Percentiles rank a stretch among this genome's conserved stretches.
Evolutionary conservation across 2,888 invertebrate genomes (phyloP).

Genomic region (Leptinotarsa peninsularis): DNA sequence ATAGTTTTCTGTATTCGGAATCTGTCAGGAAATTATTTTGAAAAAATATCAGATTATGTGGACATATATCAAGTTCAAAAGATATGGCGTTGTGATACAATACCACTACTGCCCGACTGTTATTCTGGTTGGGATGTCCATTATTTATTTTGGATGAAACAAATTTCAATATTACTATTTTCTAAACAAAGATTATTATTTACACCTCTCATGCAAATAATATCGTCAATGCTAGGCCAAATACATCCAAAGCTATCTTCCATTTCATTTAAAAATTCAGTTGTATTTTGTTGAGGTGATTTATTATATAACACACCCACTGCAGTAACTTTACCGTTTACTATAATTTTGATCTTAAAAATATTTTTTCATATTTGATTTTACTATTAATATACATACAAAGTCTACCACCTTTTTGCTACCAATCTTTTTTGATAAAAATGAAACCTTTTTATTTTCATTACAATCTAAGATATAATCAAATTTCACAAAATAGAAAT

Average conservation of each 20-base stretch:
- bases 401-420: neutral
- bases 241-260: neutral
- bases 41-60: too few species aligned
- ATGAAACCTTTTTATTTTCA: neutral
- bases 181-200: constrained; percentile 1
- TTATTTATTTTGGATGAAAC: neutral
- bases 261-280: neutral
- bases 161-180: neutral
- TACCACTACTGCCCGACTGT: neutral
- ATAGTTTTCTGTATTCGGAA: too few species aligned
- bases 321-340: neutral
- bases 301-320: neutral
- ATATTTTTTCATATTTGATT: neutral
- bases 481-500: neutral
- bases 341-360: too few species aligned
- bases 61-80: too few species aligned
- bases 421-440: neutral
- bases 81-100: too few species aligned
- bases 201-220: neutral
- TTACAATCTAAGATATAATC: neutral
- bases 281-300: neutral
- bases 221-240: neutral
- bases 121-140: neutral
- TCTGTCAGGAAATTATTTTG: too few species aligned
- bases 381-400: neutral